A percentile compares a stretch with the other conserved stretches of the same genome.
These are phyloP conservation scores for Ibidorhyncha struthersii DNA, from an alignment of 2,113 vertebrate genomes.

Conservation along the genomic window DNA sequence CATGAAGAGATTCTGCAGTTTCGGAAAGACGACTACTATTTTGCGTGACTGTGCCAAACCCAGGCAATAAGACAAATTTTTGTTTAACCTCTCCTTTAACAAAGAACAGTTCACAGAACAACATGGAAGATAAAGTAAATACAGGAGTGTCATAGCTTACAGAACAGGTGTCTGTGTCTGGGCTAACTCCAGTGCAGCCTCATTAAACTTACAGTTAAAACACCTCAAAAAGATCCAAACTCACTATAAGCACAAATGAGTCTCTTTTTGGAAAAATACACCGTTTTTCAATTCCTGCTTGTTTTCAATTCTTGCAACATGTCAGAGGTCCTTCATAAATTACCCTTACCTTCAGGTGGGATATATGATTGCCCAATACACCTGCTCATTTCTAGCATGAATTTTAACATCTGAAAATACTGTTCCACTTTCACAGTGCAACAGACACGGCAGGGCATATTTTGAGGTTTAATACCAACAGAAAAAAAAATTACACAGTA, in stretches of 20 bases:
- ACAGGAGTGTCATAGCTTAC: not conserved
- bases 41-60: not conserved
- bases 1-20: not conserved
- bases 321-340: not conserved
- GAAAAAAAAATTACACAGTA: not conserved
- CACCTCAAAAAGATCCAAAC: not conserved
- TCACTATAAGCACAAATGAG: accelerated
- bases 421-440: not conserved
- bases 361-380: not conserved
- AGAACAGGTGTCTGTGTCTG: not conserved
- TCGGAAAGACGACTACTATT: slow-evolving; percentile 17
- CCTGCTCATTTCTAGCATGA: not conserved
- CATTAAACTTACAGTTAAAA: not conserved
- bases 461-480: not conserved
- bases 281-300: not conserved
- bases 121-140: not conserved
- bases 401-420: not conserved
- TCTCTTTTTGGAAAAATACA: not conserved
- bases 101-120: not conserved
- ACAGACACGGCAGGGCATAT: accelerated
- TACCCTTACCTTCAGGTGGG: not conserved
- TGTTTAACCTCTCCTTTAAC: not conserved
- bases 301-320: not conserved
- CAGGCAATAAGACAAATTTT: not conserved
- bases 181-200: not conserved